These are phyloP conservation scores for Melieria crassipennis DNA, from an alignment of 2,888 invertebrate genomes.

Conservation along the genomic window DNA sequence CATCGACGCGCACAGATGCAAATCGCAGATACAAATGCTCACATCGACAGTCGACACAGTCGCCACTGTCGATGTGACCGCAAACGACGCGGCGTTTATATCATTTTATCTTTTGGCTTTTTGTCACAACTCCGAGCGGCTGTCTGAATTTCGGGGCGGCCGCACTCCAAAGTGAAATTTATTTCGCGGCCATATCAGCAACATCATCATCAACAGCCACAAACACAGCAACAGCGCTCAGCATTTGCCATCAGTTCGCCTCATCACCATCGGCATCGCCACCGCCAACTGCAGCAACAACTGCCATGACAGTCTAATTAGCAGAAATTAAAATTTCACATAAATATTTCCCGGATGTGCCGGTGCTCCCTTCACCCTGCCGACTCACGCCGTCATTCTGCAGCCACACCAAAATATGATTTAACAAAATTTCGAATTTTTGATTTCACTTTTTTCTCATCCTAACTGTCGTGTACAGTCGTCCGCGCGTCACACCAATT, in stretches of 20 bases:
- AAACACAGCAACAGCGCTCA: background rate
- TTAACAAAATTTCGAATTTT: background rate
- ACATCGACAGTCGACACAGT: slow-evolving; percentile 23
- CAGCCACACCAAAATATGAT: background rate
- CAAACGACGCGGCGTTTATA: background rate
- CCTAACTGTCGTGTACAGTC: background rate
- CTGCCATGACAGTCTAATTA: slow-evolving; percentile 59
- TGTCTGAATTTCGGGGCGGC: slow-evolving; percentile 23
- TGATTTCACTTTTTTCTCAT: background rate
- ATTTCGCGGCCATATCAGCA: slow-evolving; percentile 40
- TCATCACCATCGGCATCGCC: background rate
- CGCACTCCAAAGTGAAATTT: slow-evolving; percentile 54
- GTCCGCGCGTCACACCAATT: slow-evolving; percentile 33
- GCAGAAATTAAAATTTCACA: slow-evolving; percentile 52
- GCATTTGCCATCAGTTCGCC: background rate
- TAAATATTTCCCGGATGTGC: slow-evolving; percentile 47
- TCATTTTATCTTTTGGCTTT: slow-evolving; percentile 28
- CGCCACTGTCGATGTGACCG: background rate
- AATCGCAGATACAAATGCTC: slow-evolving; percentile 26
- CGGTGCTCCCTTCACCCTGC: too few relatives aligned
- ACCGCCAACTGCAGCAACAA: slow-evolving; percentile 28
- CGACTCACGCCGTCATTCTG: too few relatives aligned
- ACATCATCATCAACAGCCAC: slow-evolving; percentile 24
- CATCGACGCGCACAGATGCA: slow-evolving; percentile 14
- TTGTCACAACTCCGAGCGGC: slow-evolving; percentile 28